phyloP scores from a whole-genome alignment of 2,888 invertebrate species.

The Nemoura dubitans region DNA sequence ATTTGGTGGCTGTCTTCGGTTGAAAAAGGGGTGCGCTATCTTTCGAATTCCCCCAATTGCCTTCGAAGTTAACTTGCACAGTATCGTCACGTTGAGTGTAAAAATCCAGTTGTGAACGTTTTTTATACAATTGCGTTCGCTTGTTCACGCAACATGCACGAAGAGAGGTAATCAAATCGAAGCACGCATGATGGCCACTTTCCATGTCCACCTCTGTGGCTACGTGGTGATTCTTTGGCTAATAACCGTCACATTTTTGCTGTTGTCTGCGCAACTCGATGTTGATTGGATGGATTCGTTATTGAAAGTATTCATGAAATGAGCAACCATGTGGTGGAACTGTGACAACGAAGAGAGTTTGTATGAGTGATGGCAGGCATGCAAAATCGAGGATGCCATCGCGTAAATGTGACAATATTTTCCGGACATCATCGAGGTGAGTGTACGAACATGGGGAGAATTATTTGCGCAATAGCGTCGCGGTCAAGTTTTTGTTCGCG shows the following conservation, averaged over 20 bases:
- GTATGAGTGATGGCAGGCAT: too few species aligned
- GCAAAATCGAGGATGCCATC: too few species aligned
- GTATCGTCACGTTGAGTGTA: too few species aligned
- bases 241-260: neutral
- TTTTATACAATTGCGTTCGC: neutral
- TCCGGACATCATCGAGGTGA: too few species aligned
- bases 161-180: too few species aligned
- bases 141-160: neutral
- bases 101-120: too few species aligned
- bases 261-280: neutral
- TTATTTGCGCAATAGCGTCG: too few species aligned
- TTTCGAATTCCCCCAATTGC: neutral
- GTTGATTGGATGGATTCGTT: neutral
- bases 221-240: neutral
- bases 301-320: neutral
- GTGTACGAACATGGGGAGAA: too few species aligned
- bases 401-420: too few species aligned
- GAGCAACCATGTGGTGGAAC: neutral
- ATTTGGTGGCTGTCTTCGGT: neutral
- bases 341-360: neutral
- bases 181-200: neutral
- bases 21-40: neutral
- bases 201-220: neutral
- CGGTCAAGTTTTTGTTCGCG: too few species aligned
- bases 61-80: too few species aligned